Evolutionary conservation across 2,888 invertebrate genomes (phyloP).

Genomic region (Tetragnatha montana): DNA sequence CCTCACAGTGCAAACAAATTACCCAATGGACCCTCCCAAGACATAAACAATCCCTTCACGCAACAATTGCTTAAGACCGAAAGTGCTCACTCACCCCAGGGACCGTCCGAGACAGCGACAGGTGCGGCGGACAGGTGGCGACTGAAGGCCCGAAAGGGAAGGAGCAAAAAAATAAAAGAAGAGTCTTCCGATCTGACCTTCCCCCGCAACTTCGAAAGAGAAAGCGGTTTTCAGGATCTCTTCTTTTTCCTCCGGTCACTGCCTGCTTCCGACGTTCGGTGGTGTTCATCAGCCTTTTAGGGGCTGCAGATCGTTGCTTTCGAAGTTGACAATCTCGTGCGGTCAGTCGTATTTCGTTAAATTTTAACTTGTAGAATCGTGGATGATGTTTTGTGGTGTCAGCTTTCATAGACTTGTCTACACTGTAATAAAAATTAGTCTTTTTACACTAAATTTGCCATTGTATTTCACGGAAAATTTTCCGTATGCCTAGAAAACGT

Average conservation of each 20-base stretch:
- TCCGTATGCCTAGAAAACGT: no score
- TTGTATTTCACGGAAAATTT: no score
- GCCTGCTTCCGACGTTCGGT: no score
- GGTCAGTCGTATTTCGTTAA: no score
- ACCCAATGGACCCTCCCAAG: not conserved
- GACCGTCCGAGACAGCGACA: constrained; percentile 34
- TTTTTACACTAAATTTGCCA: no score
- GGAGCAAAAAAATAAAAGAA: not conserved
- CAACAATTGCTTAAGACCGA: not conserved
- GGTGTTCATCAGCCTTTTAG: no score
- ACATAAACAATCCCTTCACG: not conserved
- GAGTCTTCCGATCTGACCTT: constrained; percentile 26
- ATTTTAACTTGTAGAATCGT: no score
- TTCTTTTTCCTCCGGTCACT: no score
- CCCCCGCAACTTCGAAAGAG: constrained; percentile 59
- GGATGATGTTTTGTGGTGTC: no score
- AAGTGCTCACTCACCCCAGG: constrained; percentile 22
- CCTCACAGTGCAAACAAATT: not conserved
- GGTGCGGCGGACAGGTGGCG: constrained; percentile 62
- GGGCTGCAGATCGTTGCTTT: not conserved
- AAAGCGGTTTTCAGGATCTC: constrained; percentile 57
- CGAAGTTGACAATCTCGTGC: not conserved
- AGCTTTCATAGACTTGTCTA: no score
- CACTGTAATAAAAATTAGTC: no score
- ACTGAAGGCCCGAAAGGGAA: constrained; percentile 23